Conservation (phyloP, 2,797 vertebrate genomes). For the Podargus strigoides region DNA sequence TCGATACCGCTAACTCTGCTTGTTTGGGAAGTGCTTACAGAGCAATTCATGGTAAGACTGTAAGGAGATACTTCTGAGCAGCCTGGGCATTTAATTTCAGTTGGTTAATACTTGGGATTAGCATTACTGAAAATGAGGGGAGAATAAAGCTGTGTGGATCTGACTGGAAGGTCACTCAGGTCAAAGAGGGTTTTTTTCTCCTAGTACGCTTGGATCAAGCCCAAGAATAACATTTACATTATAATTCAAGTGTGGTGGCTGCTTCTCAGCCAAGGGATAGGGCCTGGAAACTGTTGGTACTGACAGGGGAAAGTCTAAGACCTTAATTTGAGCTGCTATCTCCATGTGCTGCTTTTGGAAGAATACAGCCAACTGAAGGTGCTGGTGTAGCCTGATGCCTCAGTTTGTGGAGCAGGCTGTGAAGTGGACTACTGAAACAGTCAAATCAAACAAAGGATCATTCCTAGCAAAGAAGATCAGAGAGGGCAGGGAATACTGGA, state of each 20-base stretch:
- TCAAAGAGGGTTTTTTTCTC: not conserved
- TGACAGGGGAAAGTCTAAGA: not conserved
- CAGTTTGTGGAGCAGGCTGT: not conserved
- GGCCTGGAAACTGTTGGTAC: not conserved
- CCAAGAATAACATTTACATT: not conserved
- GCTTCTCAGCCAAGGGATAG: not conserved
- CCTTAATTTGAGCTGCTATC: not conserved
- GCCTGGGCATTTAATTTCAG: not conserved
- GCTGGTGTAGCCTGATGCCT: not conserved
- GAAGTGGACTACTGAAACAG: not conserved
- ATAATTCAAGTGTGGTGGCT: not conserved
- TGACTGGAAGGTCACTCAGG: not conserved
- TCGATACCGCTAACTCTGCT: conserved; percentile 86
- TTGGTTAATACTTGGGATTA: conserved; percentile 27
- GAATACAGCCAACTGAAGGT: not conserved
- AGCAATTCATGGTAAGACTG: conserved; percentile 85
- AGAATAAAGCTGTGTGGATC: not conserved
- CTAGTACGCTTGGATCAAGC: not conserved
- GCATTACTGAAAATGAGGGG: not conserved
- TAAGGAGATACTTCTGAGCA: not conserved
- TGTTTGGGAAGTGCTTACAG: conserved; percentile 90
- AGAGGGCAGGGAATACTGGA: not conserved
- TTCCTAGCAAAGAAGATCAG: not conserved
- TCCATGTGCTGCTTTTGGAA: not conserved
- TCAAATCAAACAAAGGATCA: not conserved